These are phyloP conservation scores for Chiridota heheva DNA, from an alignment of 35 echinoderm and acorn worm species.

Conservation along the genomic window DNA sequence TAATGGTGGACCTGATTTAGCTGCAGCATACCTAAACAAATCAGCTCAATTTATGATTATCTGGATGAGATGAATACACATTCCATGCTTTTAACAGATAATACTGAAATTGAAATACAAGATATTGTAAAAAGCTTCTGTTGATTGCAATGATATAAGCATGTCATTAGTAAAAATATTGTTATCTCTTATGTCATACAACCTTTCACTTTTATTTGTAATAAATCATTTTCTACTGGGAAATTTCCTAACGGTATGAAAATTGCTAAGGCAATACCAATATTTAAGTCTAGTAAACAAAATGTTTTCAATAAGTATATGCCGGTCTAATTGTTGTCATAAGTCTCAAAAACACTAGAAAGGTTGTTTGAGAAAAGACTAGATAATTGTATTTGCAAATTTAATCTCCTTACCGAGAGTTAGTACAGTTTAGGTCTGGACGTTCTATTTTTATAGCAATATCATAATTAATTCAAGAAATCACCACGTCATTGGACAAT, in stretches of 20 bases:
- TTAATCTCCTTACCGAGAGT: neutral
- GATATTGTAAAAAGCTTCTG: neutral
- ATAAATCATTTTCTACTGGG: slow-evolving; percentile 9
- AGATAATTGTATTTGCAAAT: slow-evolving; percentile 10
- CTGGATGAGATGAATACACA: neutral
- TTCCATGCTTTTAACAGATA: slow-evolving; percentile 1
- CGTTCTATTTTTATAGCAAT: too few relatives aligned
- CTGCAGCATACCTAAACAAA: neutral
- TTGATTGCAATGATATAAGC: slow-evolving; percentile 2
- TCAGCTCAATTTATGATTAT: neutral
- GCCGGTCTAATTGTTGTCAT: neutral
- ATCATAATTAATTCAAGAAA: slow-evolving; percentile 15
- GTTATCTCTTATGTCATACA: neutral
- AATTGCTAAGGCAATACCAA: neutral
- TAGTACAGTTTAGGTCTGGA: slow-evolving; percentile 8
- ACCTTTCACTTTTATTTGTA: slow-evolving; percentile 17
- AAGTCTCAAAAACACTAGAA: slow-evolving; percentile 16
- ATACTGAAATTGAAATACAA: neutral
- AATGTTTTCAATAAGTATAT: slow-evolving; percentile 19
- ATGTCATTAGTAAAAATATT: neutral
- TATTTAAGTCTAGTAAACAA: neutral
- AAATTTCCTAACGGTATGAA: neutral
- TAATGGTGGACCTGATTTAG: slow-evolving; percentile 3
- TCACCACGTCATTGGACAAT: neutral
- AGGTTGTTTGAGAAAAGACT: slow-evolving; percentile 16